A percentile compares a stretch with the other conserved stretches of the same genome.
These are phyloP conservation scores for Brachionichthys hirsutus DNA, from an alignment of 2,113 vertebrate species.

Conservation along the genomic window DNA sequence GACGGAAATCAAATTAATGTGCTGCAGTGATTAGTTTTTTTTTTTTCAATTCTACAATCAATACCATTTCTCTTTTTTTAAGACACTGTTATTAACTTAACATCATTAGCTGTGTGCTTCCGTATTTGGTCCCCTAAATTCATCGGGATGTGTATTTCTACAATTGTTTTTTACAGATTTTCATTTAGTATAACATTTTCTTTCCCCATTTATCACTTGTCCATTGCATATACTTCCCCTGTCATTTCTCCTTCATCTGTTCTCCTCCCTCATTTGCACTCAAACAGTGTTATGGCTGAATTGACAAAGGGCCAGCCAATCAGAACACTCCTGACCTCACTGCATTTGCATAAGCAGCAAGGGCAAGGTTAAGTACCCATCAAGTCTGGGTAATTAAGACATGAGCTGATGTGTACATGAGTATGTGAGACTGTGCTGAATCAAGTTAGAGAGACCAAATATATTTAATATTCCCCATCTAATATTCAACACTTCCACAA, in stretches of 20 bases:
- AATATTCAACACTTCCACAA: constrained; percentile 32
- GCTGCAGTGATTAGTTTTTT: not conserved
- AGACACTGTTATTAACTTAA: no score
- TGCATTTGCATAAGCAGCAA: constrained; percentile 72
- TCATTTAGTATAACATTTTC: no score
- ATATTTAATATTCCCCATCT: constrained; percentile 47
- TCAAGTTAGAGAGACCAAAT: constrained; percentile 14
- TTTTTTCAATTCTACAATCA: no score
- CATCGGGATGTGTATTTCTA: no score
- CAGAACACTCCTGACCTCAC: constrained; percentile 65
- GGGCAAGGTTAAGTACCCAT: constrained; percentile 76
- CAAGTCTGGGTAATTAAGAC: constrained; percentile 72
- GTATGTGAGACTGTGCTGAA: constrained; percentile 26
- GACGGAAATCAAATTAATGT: not conserved
- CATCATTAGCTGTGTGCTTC: no score
- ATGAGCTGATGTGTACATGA: constrained; percentile 45
- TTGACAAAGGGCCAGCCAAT: constrained; percentile 70
- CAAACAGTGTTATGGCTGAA: constrained; percentile 66
- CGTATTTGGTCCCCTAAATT: no score
- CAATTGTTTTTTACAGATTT: no score
- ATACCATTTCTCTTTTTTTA: no score
- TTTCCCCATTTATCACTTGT: not conserved
- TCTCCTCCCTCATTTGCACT: constrained; percentile 46
- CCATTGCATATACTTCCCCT: constrained; percentile 2
- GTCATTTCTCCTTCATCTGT: constrained; percentile 48